These are phyloP conservation scores for Scolanthus callimorphus DNA, from an alignment of 92 coral and sea anemone species.

Conservation along the genomic window DNA sequence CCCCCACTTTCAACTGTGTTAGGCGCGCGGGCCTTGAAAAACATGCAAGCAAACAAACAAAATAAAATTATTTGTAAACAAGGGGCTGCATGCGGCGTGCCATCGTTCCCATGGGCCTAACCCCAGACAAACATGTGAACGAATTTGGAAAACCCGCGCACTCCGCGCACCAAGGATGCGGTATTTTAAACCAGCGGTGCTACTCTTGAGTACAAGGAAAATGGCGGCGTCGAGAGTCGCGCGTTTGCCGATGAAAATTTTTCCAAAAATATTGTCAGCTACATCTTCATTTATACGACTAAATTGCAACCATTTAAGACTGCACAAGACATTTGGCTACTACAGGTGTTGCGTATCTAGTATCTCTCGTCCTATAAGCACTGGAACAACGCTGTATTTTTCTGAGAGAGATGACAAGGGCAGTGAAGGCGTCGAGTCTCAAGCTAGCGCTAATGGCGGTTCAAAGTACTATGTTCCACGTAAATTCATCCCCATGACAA, in stretches of 20 bases:
- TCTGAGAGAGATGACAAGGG: too few relatives aligned
- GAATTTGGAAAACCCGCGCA: too few relatives aligned
- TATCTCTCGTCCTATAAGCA: background rate
- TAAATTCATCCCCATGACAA: slow-evolving; percentile 80
- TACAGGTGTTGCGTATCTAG: background rate
- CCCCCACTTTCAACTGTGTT: background rate
- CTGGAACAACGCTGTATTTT: background rate
- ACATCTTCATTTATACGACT: background rate
- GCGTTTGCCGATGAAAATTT: background rate
- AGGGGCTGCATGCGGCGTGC: too few relatives aligned
- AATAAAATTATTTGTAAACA: too few relatives aligned
- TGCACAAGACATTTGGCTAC: background rate
- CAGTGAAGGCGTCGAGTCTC: too few relatives aligned
- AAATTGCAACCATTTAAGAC: background rate
- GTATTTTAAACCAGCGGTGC: too few relatives aligned
- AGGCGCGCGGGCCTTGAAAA: background rate
- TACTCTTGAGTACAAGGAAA: too few relatives aligned
- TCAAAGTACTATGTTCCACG: slow-evolving; percentile 69
- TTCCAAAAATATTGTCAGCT: background rate
- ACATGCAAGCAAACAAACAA: too few relatives aligned
- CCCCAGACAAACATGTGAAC: too few relatives aligned
- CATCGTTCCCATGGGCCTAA: too few relatives aligned
- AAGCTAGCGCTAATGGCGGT: too few relatives aligned
- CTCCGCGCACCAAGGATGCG: too few relatives aligned
- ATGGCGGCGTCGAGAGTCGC: background rate